A percentile compares a stretch with the other conserved stretches of the same genome.
phyloP scores from a whole-genome alignment of 1,140 invertebrate species.

The Listronotus bonariensis region DNA sequence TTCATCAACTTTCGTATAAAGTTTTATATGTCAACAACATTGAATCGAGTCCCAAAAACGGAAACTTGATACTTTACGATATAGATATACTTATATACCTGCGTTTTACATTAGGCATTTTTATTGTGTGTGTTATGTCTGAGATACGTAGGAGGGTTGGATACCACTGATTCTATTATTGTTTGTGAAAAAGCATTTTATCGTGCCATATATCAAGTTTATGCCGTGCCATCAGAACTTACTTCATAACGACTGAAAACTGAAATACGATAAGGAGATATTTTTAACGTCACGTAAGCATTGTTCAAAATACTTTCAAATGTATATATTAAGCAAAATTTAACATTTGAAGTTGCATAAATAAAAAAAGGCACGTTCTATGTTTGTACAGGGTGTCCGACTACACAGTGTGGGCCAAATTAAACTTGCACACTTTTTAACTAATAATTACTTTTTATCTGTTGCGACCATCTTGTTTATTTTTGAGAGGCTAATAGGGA shows the following conservation, averaged over 20 bases:
- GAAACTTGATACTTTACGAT: conserved; percentile 25
- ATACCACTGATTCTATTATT: conserved; percentile 23
- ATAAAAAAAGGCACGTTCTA: too few relatives aligned
- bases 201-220: conserved; percentile 30
- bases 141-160: conserved; percentile 9
- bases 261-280: conserved; percentile 17
- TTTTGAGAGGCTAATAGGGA: too few relatives aligned
- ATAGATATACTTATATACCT: conserved; percentile 19
- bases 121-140: conserved; percentile 19
- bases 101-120: conserved; percentile 18
- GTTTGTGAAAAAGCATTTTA: conserved; percentile 29
- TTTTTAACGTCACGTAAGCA: not conserved
- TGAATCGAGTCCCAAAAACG: conserved; percentile 10
- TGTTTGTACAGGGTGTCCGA: too few relatives aligned
- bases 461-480: too few relatives aligned
- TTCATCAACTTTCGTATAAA: not conserved
- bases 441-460: too few relatives aligned
- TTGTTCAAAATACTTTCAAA: not conserved
- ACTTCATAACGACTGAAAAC: conserved; percentile 9
- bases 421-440: too few relatives aligned
- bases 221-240: conserved; percentile 23
- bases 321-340: too few relatives aligned
- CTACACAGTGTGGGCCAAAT: too few relatives aligned
- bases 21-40: conserved; percentile 21
- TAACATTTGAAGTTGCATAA: too few relatives aligned